Base-by-base conservation (phyloP, 2,113 vertebrate species). In the Ochotona princeps region DNA sequence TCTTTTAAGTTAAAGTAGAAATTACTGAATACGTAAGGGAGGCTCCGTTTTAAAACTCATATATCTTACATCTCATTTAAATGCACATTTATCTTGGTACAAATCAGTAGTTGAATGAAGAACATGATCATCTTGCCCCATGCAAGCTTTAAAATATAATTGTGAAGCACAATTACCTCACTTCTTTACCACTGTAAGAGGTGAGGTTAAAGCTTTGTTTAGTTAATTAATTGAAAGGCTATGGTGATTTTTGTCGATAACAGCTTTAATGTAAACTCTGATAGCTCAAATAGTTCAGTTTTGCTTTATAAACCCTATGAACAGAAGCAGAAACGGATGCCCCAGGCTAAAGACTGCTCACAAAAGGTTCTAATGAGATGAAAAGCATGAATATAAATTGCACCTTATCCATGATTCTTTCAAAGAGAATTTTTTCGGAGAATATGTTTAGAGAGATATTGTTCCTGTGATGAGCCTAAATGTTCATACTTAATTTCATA, bases 301-400 rank as follows among this genome's bases (percentile, higher is more conserved):
- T 87, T 65, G 49, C 49, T 83, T 91, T 82, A 15, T 73, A 87
- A 44, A 94, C 28, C 4, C 8, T 54, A 83, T 86, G 83, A 86
- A 38, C 54, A 94, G 75, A 70, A 90, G 70, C 66, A 89, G 75
- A 79, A 80, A 72, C 67, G 91, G 73, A 94, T 75, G 75, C 25
- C 94, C 25, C 32, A 87, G 72, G 87, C 63, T 87, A 78, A 80
- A 73, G 49, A 89, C 51, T 78, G 49, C 32, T 89, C 89, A 89
- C 87, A 86, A 90, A 95, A 95, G 84, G 78, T 32, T 79, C 79
- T 91, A 94, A 95, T 67, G 74, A 93, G 90, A 87, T 94, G 87
- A 91, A 83, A 93, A 82, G n/a, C 63, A 93, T 93, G 89, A 94
- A 96, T 95, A 94, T 94, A 95, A 93, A 96, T 94, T 91, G 63